These are phyloP conservation scores for Paracanthobrama guichenoti DNA, from an alignment of 2,113 vertebrate species.

Conservation along the genomic window DNA sequence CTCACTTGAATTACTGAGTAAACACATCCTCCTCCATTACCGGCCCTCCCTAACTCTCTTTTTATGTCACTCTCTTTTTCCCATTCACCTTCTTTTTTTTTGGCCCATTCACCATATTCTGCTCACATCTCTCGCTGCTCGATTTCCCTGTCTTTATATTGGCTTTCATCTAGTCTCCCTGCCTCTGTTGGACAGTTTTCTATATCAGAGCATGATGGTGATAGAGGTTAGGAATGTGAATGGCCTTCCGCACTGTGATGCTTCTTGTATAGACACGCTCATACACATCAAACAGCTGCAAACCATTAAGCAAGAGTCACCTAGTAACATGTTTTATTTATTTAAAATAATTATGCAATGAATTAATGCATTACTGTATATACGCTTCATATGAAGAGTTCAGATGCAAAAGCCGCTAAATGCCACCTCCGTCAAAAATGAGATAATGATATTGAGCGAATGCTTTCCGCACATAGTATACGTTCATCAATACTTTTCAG, in stretches of 20 bases:
- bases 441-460: too few relatives aligned
- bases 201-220: background rate
- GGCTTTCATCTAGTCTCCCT: background rate
- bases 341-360: background rate
- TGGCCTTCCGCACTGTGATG: background rate
- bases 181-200: slow-evolving; percentile 13
- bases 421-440: too few relatives aligned
- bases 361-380: too few relatives aligned
- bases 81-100: slow-evolving; percentile 38
- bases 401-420: too few relatives aligned
- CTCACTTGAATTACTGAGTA: slow-evolving; percentile 59
- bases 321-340: background rate
- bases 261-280: background rate
- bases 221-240: slow-evolving; percentile 8
- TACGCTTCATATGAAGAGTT: too few relatives aligned
- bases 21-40: slow-evolving; percentile 57
- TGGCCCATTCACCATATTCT: slow-evolving; percentile 1
- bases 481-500: too few relatives aligned
- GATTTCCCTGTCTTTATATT: slow-evolving; percentile 4
- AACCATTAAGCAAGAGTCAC: background rate
- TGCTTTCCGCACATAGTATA: too few relatives aligned
- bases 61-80: slow-evolving; percentile 61
- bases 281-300: background rate
- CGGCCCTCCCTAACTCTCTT: slow-evolving; percentile 45
- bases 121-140: background rate